phyloP scores from a whole-genome alignment of 2,113 vertebrate genomes.

The Burhinus bistriatus region DNA sequence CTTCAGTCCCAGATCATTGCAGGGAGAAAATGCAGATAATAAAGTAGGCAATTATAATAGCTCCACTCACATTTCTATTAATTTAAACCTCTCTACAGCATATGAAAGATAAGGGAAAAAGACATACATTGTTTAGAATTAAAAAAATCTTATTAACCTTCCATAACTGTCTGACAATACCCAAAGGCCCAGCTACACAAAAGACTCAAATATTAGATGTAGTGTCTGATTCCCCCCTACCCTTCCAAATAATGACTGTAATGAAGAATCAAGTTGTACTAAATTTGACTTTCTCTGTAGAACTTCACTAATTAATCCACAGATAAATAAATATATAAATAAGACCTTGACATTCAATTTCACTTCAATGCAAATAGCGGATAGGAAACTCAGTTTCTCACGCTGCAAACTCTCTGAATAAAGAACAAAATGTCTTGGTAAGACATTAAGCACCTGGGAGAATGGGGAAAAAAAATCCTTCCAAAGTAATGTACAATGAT shows the following conservation, averaged over 20 bases:
- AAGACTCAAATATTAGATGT: neutral
- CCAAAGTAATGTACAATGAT: neutral
- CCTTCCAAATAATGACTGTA: neutral
- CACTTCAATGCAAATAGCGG: neutral
- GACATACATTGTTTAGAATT: conserved; percentile 11
- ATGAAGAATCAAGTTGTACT: neutral
- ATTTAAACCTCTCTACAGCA: neutral
- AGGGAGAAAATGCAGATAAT: neutral
- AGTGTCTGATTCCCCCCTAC: neutral
- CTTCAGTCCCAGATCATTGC: neutral
- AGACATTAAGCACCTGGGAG: neutral
- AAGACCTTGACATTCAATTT: conserved; percentile 29
- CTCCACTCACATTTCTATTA: conserved; percentile 14
- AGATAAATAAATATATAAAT: conserved; percentile 47
- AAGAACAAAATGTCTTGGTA: neutral
- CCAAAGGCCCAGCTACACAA: neutral
- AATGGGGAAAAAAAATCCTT: neutral
- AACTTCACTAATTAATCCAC: conserved; percentile 16
- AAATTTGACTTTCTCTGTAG: neutral
- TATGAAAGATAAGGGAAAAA: conserved; percentile 1
- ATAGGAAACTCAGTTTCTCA: neutral
- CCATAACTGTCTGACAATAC: neutral
- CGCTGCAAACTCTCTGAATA: neutral
- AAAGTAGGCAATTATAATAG: neutral
- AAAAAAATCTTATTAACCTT: conserved; percentile 46